phyloP scores from a whole-genome alignment of 1,140 invertebrate species.

The Chelonus insularis region DNA sequence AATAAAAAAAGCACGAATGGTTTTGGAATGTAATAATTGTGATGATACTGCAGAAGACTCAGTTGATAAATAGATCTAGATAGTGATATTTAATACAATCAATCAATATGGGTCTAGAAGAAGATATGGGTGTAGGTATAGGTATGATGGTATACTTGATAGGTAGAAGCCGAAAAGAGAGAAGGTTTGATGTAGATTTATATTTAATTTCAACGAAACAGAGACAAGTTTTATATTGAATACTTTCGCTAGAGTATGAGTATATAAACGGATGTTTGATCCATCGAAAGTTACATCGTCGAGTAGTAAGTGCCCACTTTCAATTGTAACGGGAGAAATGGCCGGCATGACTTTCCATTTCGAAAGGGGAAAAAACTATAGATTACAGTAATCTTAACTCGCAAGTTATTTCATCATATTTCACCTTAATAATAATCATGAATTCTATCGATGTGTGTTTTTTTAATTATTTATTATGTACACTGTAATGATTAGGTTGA shows the following conservation, averaged over 20 bases:
- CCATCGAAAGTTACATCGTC: slow-evolving; percentile 35
- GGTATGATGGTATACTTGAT: no score
- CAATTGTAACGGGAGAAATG: slow-evolving; percentile 44
- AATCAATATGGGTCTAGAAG: no score
- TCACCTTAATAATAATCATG: background rate
- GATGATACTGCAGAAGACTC: no score
- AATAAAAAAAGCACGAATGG: no score
- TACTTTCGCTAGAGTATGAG: slow-evolving; percentile 19
- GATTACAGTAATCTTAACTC: slow-evolving; percentile 3
- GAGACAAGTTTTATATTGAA: slow-evolving; percentile 1
- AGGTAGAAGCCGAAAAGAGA: no score
- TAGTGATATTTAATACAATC: no score
- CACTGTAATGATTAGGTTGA: no score
- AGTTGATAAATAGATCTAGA: no score
- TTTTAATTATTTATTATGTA: no score
- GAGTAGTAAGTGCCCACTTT: slow-evolving; percentile 38
- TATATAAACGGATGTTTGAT: slow-evolving; percentile 18
- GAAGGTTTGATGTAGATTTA: background rate
- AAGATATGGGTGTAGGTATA: no score
- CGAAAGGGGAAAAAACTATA: slow-evolving; percentile 7
- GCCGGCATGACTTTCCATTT: slow-evolving; percentile 40
- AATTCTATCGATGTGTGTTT: no score
- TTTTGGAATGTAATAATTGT: no score
- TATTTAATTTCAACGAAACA: background rate
- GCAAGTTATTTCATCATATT: background rate